Conservation (phyloP, 1,140 invertebrate genomes). For the Solen grandis region DNA sequence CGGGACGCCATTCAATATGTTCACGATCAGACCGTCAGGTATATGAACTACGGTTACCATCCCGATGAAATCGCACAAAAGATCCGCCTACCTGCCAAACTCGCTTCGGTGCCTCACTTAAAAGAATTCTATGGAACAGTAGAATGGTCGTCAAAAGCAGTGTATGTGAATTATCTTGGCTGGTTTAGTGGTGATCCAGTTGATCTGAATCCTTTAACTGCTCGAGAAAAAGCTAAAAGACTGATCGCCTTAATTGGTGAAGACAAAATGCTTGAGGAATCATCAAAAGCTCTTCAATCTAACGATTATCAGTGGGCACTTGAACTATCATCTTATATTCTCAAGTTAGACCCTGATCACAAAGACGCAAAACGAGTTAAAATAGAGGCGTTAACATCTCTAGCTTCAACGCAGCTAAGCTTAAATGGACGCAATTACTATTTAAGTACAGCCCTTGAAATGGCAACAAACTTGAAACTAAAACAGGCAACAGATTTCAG, state of each 20-base stretch:
- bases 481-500: constrained; percentile 5
- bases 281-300: constrained; percentile 62
- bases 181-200: constrained; percentile 75
- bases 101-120: constrained; percentile 63
- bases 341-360: constrained; percentile 54
- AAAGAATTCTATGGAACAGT: constrained; percentile 72
- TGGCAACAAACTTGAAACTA: constrained; percentile 54
- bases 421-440: constrained; percentile 73
- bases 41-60: constrained; percentile 65
- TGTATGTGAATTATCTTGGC: constrained; percentile 68
- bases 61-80: constrained; percentile 68
- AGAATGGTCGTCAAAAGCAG: constrained; percentile 71
- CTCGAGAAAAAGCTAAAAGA: constrained; percentile 58
- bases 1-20: constrained; percentile 73
- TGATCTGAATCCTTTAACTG: constrained; percentile 68
- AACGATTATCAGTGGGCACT: constrained; percentile 73
- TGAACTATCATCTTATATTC: constrained; percentile 63
- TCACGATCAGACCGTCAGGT: constrained; percentile 71
- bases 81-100: constrained; percentile 60
- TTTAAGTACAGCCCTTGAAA: constrained; percentile 66
- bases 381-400: constrained; percentile 58
- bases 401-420: constrained; percentile 66
- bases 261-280: constrained; percentile 55
- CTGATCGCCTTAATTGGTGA: constrained; percentile 66
- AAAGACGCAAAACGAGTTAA: constrained; percentile 63